Conservation (phyloP, 2,888 invertebrate genomes). For the Drosophila tanythrix region DNA sequence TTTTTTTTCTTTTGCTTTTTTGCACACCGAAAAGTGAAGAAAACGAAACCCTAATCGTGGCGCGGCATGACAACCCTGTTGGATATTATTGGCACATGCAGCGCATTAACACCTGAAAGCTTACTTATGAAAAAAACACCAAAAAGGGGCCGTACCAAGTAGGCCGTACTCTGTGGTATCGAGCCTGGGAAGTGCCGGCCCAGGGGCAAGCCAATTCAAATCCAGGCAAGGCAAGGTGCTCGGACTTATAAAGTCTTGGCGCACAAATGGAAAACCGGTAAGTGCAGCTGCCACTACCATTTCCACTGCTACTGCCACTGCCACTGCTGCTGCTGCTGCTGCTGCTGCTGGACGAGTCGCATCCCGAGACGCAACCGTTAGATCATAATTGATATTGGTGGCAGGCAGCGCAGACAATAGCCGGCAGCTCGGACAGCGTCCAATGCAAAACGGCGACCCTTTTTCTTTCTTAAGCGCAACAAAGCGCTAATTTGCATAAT, state of each 20-base stretch:
- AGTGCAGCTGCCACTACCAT: conserved; percentile 27
- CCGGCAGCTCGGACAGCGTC: conserved; percentile 74
- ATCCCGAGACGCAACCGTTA: conserved; percentile 54
- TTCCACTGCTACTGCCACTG: conserved; percentile 21
- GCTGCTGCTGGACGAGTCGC: conserved; percentile 36
- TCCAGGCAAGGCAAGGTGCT: conserved; percentile 34
- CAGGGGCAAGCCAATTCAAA: conserved; percentile 42
- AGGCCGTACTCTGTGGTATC: conserved; percentile 49
- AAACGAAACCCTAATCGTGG: conserved; percentile 35
- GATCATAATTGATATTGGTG: conserved; percentile 71
- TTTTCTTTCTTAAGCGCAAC: conserved; percentile 43
- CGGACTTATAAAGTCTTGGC: conserved; percentile 7
- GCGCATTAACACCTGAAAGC: conserved; percentile 71
- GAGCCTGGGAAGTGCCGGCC: conserved; percentile 72
- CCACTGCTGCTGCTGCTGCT: conserved; percentile 5
- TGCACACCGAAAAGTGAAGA: conserved; percentile 36
- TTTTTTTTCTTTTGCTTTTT: conserved; percentile 7
- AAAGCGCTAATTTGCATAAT: conserved; percentile 75
- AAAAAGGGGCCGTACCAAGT: conserved; percentile 33
- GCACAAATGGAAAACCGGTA: conserved; percentile 52
- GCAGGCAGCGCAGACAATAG: conserved; percentile 46
- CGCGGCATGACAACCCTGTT: conserved; percentile 56
- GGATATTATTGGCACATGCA: conserved; percentile 48
- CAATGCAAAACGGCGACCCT: conserved; percentile 44
- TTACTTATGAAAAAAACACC: conserved; percentile 1